These are phyloP conservation scores for Lepisosteus osseus DNA, from an alignment of 2,113 vertebrate genomes.

Conservation along the genomic window DNA sequence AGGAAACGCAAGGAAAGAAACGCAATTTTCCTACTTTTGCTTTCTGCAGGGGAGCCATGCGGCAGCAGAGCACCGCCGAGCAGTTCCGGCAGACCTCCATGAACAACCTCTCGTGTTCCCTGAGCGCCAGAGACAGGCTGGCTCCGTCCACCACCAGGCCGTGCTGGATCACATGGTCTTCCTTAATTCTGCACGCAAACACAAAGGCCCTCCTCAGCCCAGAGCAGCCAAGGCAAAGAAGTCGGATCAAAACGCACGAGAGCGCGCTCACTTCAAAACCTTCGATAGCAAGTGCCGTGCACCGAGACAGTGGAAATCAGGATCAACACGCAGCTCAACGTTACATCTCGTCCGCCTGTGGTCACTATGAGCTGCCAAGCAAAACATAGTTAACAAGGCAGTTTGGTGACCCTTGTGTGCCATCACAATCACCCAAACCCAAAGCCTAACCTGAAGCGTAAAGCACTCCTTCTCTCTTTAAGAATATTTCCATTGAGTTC, in stretches of 20 bases:
- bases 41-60: conserved; percentile 97
- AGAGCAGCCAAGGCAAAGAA: too few species aligned
- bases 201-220: not conserved
- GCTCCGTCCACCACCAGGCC: conserved; percentile 93
- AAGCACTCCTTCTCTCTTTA: too few species aligned
- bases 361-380: too few species aligned
- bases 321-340: too few species aligned
- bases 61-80: conserved; percentile 92
- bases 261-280: not conserved
- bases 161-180: conserved; percentile 94
- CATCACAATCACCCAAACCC: too few species aligned
- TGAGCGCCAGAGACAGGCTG: conserved; percentile 90
- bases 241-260: too few species aligned
- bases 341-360: too few species aligned
- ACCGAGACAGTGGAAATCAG: not conserved
- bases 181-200: conserved; percentile 73
- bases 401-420: too few species aligned
- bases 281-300: not conserved
- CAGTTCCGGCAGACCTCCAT: conserved; percentile 96
- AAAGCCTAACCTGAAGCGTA: too few species aligned
- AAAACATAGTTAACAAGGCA: too few species aligned
- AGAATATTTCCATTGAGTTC: too few species aligned
- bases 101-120: conserved; percentile 93
- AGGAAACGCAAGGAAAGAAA: too few species aligned
- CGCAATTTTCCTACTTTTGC: conserved; percentile 74